Base-by-base conservation (phyloP, 2,888 invertebrate genomes). In the Agrenia bidenticulata region DNA sequence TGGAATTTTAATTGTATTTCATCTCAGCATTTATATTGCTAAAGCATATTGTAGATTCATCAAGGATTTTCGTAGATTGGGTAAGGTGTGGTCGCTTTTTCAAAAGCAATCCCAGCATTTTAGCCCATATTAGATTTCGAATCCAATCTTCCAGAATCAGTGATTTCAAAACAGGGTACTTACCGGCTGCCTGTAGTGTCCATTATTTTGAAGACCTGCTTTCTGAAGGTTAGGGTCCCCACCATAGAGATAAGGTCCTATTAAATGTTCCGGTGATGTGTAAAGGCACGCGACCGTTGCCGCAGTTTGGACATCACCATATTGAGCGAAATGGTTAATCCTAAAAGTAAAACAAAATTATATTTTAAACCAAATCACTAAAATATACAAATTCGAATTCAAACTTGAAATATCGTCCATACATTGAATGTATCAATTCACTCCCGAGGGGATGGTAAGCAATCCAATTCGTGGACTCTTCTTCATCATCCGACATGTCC, bases 401-500 rank as follows among this genome's bases (percentile, higher is more conserved):
- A 55, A 56, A 13, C 17, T 56, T 1, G 51, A 37, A 32, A 26
- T 27, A 7, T 23, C 59, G 17, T 61, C 82, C 89, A 85, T 81
- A 94, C 93, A 96, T 81, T 1, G 92, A 88, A 78, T 94, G 89
- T 71, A 96, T 84, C 76, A 95, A 81, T 77, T 87, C 87, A 78
- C 89, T 88, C 70, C 94, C 94, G 76, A 94, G 91, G 0, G 96
- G 94, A 82, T 92, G 91, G 57, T 86, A 84, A 2, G 87, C 50
- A 19, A 76, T 84, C 89, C 91, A 91, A 57, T 89, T 89, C 78
- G 88, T 85, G 69, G 86, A 86, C 77, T 88, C 86, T 76, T 89
- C 88, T 76, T 83, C 81, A 53, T 81, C 81, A 51, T 83, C 61
- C 0, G 42, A 54, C 62, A 67, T 67, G 1, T 63, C 60, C 56